Conservation (phyloP, 2,797 vertebrate species). For the Microcaecilia unicolor region DNA sequence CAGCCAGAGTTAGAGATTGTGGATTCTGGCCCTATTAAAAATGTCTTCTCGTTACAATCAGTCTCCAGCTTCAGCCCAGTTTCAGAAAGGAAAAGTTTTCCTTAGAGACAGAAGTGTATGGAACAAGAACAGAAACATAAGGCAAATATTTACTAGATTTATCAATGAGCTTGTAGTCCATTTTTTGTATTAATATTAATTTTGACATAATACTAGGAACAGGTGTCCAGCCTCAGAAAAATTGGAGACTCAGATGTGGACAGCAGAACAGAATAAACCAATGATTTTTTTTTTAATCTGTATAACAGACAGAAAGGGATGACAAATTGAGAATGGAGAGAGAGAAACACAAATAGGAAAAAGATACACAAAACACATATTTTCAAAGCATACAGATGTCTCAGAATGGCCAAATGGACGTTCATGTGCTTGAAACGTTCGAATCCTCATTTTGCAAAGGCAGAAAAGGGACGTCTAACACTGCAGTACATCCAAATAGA, state of each 20-base stretch:
- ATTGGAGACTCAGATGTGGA: constrained; percentile 6
- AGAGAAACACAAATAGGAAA: neutral
- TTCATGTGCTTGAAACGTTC: no score
- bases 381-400: no score
- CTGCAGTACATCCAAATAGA: no score
- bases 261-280: neutral
- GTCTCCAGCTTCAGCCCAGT: neutral
- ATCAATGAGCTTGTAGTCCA: constrained; percentile 33
- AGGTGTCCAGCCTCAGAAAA: constrained; percentile 26
- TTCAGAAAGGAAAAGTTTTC: constrained; percentile 24
- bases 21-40: neutral
- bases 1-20: constrained; percentile 1
- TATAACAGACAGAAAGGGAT: constrained; percentile 5
- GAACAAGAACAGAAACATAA: constrained; percentile 12
- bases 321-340: constrained; percentile 4
- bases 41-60: constrained; percentile 20
- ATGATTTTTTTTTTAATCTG: no score
- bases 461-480: no score
- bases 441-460: no score
- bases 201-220: constrained; percentile 25
- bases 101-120: constrained; percentile 6
- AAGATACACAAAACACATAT: no score
- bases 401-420: no score
- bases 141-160: constrained; percentile 33
- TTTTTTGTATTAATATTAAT: constrained; percentile 34